Conservation (phyloP, 2,797 vertebrate species). For the Odontamblyopus rebecca region DNA sequence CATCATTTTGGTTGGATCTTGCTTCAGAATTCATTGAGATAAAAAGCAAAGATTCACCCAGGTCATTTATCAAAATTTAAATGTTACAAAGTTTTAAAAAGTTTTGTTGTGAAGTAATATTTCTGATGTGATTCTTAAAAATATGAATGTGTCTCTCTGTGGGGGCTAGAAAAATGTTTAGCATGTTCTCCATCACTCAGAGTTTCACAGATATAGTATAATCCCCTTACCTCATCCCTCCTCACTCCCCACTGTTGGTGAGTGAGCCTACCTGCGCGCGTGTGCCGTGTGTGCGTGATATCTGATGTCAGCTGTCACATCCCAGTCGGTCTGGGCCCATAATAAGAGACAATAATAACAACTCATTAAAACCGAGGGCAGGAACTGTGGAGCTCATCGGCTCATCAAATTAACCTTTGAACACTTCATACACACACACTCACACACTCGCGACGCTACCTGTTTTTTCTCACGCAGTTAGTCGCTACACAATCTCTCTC, state of each 20-base stretch:
- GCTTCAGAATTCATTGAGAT: neutral
- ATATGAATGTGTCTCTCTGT: neutral
- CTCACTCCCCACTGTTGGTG: conserved; percentile 31
- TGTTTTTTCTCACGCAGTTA: conserved; percentile 72
- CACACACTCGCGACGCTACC: conserved; percentile 49
- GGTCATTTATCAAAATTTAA: neutral
- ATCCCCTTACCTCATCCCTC: conserved; percentile 30
- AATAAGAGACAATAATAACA: conserved; percentile 86
- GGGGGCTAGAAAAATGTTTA: conserved; percentile 2
- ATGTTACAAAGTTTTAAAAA: neutral
- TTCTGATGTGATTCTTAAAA: neutral
- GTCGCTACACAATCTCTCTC: conserved; percentile 86
- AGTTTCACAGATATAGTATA: conserved; percentile 11
- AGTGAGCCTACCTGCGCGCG: conserved; percentile 21
- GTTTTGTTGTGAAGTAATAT: neutral
- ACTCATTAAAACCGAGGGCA: conserved; percentile 82
- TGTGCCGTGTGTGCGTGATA: conserved; percentile 61
- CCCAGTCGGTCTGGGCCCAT: conserved; percentile 79
- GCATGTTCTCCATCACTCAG: conserved; percentile 12
- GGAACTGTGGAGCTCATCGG: conserved; percentile 81
- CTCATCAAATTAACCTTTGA: conserved; percentile 85
- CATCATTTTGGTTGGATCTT: neutral
- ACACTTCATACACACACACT: conserved; percentile 64
- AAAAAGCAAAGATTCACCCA: neutral
- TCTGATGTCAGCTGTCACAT: conserved; percentile 81